These are phyloP conservation scores for Echinops telfairi DNA, from an alignment of 2,113 vertebrate species.

Conservation along the genomic window DNA sequence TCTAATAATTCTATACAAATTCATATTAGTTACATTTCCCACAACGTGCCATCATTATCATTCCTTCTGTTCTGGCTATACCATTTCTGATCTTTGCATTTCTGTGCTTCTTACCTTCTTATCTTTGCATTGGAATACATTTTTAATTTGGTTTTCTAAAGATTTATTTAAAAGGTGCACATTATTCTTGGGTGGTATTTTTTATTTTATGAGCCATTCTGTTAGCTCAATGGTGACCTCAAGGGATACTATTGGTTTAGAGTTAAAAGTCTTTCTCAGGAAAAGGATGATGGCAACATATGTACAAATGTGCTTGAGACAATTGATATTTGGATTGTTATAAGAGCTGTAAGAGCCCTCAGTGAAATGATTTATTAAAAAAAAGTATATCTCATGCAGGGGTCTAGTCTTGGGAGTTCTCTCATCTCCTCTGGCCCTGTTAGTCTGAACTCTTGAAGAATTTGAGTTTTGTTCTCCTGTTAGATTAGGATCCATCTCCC, in stretches of 20 bases:
- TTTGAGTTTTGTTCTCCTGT: not conserved
- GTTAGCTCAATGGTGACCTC: not conserved
- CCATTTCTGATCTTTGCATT: not conserved
- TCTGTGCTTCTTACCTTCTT: not conserved
- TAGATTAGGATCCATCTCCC: not conserved
- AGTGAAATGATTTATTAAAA: no score
- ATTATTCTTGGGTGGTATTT: not conserved
- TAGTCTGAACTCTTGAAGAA: not conserved
- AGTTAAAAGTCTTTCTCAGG: not conserved
- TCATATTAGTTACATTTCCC: not conserved
- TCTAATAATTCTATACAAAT: not conserved
- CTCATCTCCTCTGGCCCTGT: not conserved
- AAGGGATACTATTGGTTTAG: not conserved
- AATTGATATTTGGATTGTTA: no score
- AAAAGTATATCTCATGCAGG: no score
- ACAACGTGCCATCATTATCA: not conserved
- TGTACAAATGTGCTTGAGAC: no score
- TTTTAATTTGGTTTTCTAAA: not conserved
- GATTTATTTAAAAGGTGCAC: not conserved
- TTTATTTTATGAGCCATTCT: not conserved
- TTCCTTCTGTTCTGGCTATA: not conserved
- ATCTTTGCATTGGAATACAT: not conserved
- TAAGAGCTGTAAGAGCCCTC: no score
- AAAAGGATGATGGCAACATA: not conserved
- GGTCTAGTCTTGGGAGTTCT: not conserved